These are phyloP conservation scores for Xerus inauris DNA, from an alignment of 2,113 vertebrate genomes.

Conservation along the genomic window DNA sequence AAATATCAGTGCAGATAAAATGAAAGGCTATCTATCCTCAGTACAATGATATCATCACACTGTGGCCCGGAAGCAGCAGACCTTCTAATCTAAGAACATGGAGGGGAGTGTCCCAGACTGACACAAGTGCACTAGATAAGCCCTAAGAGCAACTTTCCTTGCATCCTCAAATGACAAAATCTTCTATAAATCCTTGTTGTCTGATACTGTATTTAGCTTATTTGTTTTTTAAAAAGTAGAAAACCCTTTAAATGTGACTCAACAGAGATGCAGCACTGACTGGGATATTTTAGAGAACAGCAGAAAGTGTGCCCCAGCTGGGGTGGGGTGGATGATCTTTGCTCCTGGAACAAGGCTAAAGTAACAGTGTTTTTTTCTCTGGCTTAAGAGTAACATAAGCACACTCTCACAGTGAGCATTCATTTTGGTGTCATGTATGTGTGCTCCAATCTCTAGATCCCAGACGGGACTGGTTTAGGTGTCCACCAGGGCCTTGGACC, in stretches of 20 bases:
- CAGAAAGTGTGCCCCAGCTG: background rate
- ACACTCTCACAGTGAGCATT: background rate
- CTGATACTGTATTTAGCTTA: background rate
- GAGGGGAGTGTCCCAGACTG: background rate
- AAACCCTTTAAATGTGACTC: background rate
- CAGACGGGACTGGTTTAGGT: background rate
- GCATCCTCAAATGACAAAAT: constrained; percentile 50
- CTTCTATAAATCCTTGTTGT: background rate
- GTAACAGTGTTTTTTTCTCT: background rate
- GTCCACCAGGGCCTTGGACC: background rate
- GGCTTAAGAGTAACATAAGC: background rate
- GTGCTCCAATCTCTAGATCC: background rate
- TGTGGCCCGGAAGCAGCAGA: background rate
- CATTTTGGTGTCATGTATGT: background rate
- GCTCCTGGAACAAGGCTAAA: background rate
- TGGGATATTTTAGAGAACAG: background rate
- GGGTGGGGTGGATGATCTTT: background rate
- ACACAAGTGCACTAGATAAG: background rate
- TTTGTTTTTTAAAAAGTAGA: constrained; percentile 5
- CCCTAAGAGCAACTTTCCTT: constrained; percentile 37
- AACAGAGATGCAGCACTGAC: background rate
- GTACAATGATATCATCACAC: background rate
- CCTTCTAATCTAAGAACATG: background rate
- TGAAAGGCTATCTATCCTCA: constrained; percentile 11
- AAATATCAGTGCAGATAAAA: constrained; percentile 31